phyloP scores from a whole-genome alignment of 2,888 invertebrate genomes.

The Baccha elongata region DNA sequence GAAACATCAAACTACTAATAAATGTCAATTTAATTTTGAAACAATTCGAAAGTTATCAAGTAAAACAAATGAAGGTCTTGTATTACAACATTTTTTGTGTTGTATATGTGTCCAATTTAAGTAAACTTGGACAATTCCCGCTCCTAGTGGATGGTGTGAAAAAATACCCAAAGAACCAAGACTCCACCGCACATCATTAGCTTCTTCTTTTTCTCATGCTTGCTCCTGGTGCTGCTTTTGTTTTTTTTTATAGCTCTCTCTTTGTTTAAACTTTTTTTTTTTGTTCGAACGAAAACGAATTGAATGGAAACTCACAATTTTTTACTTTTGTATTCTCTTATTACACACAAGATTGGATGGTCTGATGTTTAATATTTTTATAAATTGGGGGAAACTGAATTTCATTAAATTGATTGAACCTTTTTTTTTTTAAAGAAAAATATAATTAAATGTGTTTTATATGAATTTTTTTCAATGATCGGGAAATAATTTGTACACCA shows the following conservation, averaged over 20 bases:
- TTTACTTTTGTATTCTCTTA: conserved; percentile 55
- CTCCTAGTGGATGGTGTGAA: conserved; percentile 33
- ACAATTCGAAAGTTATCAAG: not conserved
- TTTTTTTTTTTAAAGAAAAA: conserved; percentile 36
- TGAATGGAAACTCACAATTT: conserved; percentile 66
- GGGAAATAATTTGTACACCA: conserved; percentile 65
- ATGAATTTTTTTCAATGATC: conserved; percentile 55
- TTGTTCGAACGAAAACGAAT: conserved; percentile 35
- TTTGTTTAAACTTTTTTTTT: conserved; percentile 64
- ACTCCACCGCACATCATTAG: conserved; percentile 63
- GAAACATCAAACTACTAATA: not conserved
- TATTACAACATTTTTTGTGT: not conserved
- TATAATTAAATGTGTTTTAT: conserved; percentile 54
- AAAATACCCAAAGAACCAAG: conserved; percentile 30
- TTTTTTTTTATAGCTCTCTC: conserved; percentile 47
- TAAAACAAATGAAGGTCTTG: not conserved
- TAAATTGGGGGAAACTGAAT: conserved; percentile 47
- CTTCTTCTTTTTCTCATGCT: conserved; percentile 55
- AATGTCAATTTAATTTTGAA: not conserved
- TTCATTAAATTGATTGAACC: conserved; percentile 28
- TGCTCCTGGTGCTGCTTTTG: conserved; percentile 56
- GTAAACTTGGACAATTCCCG: conserved; percentile 36
- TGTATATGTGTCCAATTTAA: not conserved
- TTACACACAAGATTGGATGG: conserved; percentile 55
- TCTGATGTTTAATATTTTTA: conserved; percentile 50